Base-by-base conservation (phyloP, 1,140 invertebrate genomes). In the Aphaenogaster floridana region DNA sequence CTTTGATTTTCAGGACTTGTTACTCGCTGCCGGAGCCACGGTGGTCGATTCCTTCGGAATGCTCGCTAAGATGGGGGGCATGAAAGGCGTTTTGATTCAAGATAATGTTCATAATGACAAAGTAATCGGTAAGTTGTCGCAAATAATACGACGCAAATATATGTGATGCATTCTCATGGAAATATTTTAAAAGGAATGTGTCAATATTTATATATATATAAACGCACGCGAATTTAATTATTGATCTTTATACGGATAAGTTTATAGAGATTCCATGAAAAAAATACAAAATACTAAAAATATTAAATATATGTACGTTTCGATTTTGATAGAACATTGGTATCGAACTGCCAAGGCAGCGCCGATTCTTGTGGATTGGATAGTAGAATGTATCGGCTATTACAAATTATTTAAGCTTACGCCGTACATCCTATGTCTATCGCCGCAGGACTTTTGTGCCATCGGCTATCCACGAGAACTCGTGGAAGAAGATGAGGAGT, bases 311-410 rank as follows among this genome's bases (percentile, higher is more conserved):
- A 59, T 76, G 42, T 28, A 11, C 28, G 21, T 76, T 59, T 59
- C 17, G n/a, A 0, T 84, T 28, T 68, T 36, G n/a, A 36, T 52
- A 91, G 87, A 87, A 87, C 63, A 71, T 50, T 92, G 93, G 93
- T 84, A 77, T n/a, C 69, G 15, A 9, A 85, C 84, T 63, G 34
- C 76, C 0, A 66, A 54, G 13, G 93, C 92, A 0, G 71, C 93
- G 28, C 69, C 90, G 1, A 68, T 94, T 21, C 50, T 48, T 21
- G 76, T 91, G 54, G 92, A 93, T 21, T 95, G 94, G 94, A 54
- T 94, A 3, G 86, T 94, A 0, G 92, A 94, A 39, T 88, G 94
- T 81, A 92, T 95, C 66, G 91, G 94, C 80, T 91, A 90, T 17
- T 95, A 93, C 71, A 90, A 79, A 84, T 64, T 94, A 69, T 54